These are phyloP conservation scores for Oxyura jamaicensis DNA, from an alignment of 2,113 vertebrate genomes.

Conservation along the genomic window DNA sequence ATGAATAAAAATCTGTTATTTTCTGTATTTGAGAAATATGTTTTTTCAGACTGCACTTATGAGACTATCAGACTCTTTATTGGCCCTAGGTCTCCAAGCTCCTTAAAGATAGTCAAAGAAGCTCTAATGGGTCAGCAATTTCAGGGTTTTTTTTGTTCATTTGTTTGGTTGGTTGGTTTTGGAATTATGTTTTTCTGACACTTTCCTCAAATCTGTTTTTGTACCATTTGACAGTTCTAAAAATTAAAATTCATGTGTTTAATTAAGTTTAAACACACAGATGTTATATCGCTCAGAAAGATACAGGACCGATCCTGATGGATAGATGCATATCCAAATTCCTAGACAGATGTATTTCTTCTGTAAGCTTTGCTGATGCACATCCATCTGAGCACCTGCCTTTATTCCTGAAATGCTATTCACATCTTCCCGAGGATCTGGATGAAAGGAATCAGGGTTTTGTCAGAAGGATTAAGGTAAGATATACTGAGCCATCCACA, in stretches of 20 bases:
- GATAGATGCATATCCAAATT: not conserved
- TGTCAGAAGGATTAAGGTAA: not conserved
- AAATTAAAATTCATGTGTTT: not conserved
- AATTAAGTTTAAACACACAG: not conserved
- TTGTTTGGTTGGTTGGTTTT: too few species aligned
- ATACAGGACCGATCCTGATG: not conserved
- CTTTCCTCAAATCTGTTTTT: not conserved
- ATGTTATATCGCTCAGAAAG: not conserved
- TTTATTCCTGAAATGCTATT: not conserved
- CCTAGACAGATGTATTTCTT: not conserved
- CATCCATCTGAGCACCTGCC: not conserved
- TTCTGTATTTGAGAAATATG: not conserved
- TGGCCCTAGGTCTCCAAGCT: not conserved
- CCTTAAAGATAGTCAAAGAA: conserved; percentile 55
- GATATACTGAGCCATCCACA: not conserved
- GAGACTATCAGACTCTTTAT: not conserved
- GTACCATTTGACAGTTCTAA: not conserved
- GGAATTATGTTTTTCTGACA: not conserved
- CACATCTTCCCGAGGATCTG: not conserved
- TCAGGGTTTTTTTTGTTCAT: not conserved
- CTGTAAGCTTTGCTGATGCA: not conserved
- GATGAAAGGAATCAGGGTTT: not conserved
- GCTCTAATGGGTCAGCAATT: conserved; percentile 18
- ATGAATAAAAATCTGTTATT: not conserved
- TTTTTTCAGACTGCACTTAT: conserved; percentile 12